phyloP scores from a whole-genome alignment of 2,113 vertebrate species.

The Archocentrus centrarchus region DNA sequence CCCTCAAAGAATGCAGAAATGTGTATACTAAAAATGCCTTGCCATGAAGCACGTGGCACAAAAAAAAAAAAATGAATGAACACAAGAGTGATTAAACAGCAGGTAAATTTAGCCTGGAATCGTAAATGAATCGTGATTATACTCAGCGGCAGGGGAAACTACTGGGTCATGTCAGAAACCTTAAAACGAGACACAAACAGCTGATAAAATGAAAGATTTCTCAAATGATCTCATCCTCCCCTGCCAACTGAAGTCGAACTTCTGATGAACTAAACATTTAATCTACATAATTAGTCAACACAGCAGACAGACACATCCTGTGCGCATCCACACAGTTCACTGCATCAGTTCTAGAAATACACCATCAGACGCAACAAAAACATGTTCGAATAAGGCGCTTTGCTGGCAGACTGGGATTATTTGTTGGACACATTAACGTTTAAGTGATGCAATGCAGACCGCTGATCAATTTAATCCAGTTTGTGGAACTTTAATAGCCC shows the following conservation, averaged over 20 bases:
- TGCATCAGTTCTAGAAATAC: neutral
- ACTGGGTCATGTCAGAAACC: conserved; percentile 2
- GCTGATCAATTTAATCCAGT: neutral
- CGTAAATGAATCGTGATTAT: conserved; percentile 15
- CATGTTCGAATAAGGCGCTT: neutral
- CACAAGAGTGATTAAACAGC: neutral
- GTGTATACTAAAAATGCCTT: neutral
- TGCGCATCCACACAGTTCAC: conserved; percentile 6
- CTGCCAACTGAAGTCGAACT: conserved; percentile 22
- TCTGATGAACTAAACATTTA: conserved; percentile 33
- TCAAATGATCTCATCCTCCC: conserved; percentile 26
- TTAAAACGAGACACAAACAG: conserved; percentile 32
- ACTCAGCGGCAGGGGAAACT: neutral
- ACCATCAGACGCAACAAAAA: neutral
- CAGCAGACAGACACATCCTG: conserved; percentile 3
- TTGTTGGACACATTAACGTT: neutral
- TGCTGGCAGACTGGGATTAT: neutral
- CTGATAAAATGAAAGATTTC: conserved; percentile 34
- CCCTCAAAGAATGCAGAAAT: neutral
- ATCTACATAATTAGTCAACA: conserved; percentile 51
- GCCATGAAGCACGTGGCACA: neutral
- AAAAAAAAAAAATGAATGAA: neutral
- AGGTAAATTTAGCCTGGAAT: neutral
- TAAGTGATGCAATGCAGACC: neutral
- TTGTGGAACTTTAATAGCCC: neutral